Evolutionary conservation across 2,797 vertebrate species (phyloP), one percentile per base, ranked within the genome.

Genomic region (Nannoperca obscura): DNA sequence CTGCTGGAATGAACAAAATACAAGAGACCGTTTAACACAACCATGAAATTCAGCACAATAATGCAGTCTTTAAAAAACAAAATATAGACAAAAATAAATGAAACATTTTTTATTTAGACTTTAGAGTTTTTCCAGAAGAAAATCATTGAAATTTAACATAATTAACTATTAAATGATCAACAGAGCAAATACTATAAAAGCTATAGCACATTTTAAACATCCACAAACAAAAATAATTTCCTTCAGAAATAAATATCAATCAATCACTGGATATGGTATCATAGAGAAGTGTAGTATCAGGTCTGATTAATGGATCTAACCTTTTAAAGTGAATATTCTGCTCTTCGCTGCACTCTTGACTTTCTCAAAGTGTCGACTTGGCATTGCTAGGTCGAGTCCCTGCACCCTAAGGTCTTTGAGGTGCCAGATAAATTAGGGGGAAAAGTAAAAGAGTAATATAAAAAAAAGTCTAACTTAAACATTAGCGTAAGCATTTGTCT

Each of bases 401-500:
- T 73, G 79, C 81, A 78, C 78, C 81, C 62, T 6, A 17, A 75
- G 83, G 78, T 83, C 85, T 86, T 84, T 50, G 58, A 83, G 74
- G 81, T 88, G 78, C 82, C 81, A 78, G 86, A 88, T 83, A 89
- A 91, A 91, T 91, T 76, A 91, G 77, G 24, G n/a, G 54, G 30
- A 83, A 66, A 85, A 58, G 74, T 62, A 67, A 84, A 78, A 83
- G 32, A 71, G 52, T 77, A 32, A 42, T 22, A 47, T n/a, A 27
- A 62, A 57, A 79, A 70, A 76, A 72, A 66, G n/a, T 73, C 68
- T 30, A 83, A 88, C 74, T 88, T 89, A 80, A 91, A 89, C 81
- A 89, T 90, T 71, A 84, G 86, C 14, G 87, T 92, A 91, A 93
- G 92, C 93, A 90, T 89, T 89, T 85, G 86, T 80, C 86, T 87